phyloP scores from a whole-genome alignment of 2,888 invertebrate genomes.

The Drosophila mettleri region DNA sequence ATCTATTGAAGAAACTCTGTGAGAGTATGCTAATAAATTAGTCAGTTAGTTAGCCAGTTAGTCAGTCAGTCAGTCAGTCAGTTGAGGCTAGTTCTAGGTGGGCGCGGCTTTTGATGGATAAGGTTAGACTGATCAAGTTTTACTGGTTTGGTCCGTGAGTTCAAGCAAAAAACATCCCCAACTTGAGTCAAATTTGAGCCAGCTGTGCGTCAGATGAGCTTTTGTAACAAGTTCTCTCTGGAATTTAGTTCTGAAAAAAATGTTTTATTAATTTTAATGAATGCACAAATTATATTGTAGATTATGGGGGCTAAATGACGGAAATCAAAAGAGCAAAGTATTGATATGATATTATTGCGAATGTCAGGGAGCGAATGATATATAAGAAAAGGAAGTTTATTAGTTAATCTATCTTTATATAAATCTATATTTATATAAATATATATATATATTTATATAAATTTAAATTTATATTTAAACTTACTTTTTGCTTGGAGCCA shows the following conservation, averaged over 20 bases:
- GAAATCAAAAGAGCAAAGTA: neutral
- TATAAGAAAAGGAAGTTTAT: too few relatives aligned
- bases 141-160: conserved; percentile 40
- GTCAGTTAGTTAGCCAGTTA: conserved; percentile 3
- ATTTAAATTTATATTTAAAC: too few relatives aligned
- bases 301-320: neutral
- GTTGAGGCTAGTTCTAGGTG: conserved; percentile 8
- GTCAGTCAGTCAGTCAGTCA: conserved; percentile 3
- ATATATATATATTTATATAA: too few relatives aligned
- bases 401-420: too few relatives aligned
- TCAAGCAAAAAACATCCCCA: conserved; percentile 20
- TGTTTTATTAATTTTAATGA: neutral
- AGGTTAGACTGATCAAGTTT: conserved; percentile 47
- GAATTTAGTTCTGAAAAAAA: conserved; percentile 3
- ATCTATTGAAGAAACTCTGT: neutral
- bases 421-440: too few relatives aligned
- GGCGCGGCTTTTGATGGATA: conserved; percentile 35
- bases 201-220: conserved; percentile 19
- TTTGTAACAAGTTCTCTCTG: conserved; percentile 29
- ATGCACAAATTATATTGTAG: neutral
- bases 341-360: neutral
- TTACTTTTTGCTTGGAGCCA: neutral
- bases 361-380: too few relatives aligned
- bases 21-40: conserved; percentile 5
- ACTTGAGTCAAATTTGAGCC: conserved; percentile 5